Evolutionary conservation across 2,888 invertebrate species (phyloP).

Genomic region (Phymatocera aterrima): DNA sequence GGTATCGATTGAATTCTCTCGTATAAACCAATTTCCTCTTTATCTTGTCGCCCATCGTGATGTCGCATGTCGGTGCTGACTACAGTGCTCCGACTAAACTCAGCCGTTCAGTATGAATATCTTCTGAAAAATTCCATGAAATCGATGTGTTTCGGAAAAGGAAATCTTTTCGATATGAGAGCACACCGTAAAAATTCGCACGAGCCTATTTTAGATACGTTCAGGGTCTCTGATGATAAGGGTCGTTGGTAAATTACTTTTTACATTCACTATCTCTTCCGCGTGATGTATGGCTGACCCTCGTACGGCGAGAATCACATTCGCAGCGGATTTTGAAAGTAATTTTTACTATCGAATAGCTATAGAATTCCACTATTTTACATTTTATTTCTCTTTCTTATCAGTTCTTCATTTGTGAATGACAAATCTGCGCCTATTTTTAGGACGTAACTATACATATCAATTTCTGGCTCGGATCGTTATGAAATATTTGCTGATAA

Average conservation of each 20-base stretch:
- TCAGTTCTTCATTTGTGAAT: too few relatives aligned
- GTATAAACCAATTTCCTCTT: conserved; percentile 3
- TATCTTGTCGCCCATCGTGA: neutral
- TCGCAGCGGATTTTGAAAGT: too few relatives aligned
- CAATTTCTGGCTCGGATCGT: too few relatives aligned
- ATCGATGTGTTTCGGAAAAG: neutral
- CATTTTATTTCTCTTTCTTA: too few relatives aligned
- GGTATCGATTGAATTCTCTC: conserved; percentile 1
- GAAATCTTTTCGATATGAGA: neutral
- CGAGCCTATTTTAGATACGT: neutral
- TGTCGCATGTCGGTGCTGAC: neutral
- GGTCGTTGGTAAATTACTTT: too few relatives aligned
- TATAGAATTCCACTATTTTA: too few relatives aligned
- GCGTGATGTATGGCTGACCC: too few relatives aligned
- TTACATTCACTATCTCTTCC: too few relatives aligned
- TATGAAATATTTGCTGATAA: neutral
- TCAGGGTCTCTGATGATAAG: neutral
- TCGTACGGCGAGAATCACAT: too few relatives aligned
- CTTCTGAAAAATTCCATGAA: neutral
- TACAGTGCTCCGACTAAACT: neutral
- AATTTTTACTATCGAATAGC: too few relatives aligned
- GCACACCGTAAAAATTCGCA: neutral
- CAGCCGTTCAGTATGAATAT: neutral
- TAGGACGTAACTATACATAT: too few relatives aligned
- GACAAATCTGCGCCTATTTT: too few relatives aligned